phyloP scores from a whole-genome alignment of 2,113 vertebrate species.

The Gulo gulo region DNA sequence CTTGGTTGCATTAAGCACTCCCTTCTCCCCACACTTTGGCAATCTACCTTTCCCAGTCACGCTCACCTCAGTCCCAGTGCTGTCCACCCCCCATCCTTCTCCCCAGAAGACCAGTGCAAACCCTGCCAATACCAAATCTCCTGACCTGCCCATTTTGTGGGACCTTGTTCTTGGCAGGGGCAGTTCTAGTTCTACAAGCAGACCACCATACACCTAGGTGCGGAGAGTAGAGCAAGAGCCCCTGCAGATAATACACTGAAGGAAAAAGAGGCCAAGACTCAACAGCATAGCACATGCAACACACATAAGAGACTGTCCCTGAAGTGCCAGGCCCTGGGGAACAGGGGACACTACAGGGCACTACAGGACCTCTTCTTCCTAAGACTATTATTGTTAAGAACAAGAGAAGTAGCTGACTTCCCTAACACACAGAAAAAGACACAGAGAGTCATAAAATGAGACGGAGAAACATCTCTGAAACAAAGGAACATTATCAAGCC shows the following conservation, averaged over 20 bases:
- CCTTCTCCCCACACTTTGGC: neutral
- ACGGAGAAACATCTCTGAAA: neutral
- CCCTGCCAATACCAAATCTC: neutral
- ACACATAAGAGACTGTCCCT: neutral
- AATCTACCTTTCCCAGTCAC: neutral
- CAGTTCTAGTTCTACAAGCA: neutral
- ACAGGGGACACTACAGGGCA: neutral
- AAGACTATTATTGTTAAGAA: neutral
- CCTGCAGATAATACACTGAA: neutral
- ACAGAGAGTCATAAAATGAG: neutral
- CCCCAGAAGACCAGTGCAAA: neutral
- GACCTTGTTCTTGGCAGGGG: neutral
- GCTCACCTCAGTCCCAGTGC: neutral
- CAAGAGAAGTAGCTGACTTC: neutral
- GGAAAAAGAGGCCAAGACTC: neutral
- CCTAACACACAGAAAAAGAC: neutral
- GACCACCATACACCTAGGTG: neutral
- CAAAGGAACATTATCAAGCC: neutral
- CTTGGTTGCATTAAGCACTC: neutral
- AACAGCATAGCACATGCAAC: neutral
- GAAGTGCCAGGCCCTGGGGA: neutral
- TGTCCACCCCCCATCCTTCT: neutral
- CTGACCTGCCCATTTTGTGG: neutral
- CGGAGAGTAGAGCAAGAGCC: neutral
- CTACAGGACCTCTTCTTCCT: neutral